phyloP scores from a whole-genome alignment of 1,140 invertebrate species.

The Zaprionus taronus region DNA sequence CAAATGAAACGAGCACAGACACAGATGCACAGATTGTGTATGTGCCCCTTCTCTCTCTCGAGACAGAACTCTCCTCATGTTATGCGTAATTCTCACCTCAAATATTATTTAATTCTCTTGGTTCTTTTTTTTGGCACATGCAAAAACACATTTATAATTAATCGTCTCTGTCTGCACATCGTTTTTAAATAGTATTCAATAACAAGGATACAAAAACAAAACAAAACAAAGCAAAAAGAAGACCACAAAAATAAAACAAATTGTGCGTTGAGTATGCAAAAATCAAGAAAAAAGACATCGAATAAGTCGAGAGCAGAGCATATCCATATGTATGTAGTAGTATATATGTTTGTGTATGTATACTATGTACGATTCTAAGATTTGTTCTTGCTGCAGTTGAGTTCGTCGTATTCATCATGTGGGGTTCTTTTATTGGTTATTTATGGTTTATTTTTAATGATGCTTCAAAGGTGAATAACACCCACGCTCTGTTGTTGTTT shows the following conservation, averaged over 20 bases:
- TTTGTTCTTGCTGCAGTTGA: slow-evolving; percentile 26
- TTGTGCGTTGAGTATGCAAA: slow-evolving; percentile 12
- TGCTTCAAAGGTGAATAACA: slow-evolving; percentile 64
- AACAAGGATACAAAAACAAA: slow-evolving; percentile 56
- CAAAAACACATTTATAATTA: slow-evolving; percentile 57
- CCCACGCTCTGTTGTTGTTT: slow-evolving; percentile 25
- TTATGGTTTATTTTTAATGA: slow-evolving; percentile 48
- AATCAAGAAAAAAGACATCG: background rate
- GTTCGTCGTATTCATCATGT: slow-evolving; percentile 29
- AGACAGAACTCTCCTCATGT: background rate
- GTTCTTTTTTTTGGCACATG: slow-evolving; percentile 25
- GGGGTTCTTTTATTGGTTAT: slow-evolving; percentile 28
- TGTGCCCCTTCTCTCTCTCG: no score
- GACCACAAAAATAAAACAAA: slow-evolving; percentile 8
- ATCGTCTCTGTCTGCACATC: slow-evolving; percentile 54
- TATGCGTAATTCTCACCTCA: slow-evolving; percentile 32
- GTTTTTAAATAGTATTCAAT: slow-evolving; percentile 52
- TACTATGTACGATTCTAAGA: background rate
- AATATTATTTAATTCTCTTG: slow-evolving; percentile 11
- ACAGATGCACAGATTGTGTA: background rate
- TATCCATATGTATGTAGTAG: background rate
- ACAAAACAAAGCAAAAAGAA: slow-evolving; percentile 20
- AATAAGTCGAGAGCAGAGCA: slow-evolving; percentile 8
- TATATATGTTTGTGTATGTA: background rate
- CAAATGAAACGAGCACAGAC: background rate